Evolutionary conservation across 2,113 vertebrate genomes (phyloP), one percentile per base, ranked within the genome.

Genomic region (Poecile atricapillus): DNA sequence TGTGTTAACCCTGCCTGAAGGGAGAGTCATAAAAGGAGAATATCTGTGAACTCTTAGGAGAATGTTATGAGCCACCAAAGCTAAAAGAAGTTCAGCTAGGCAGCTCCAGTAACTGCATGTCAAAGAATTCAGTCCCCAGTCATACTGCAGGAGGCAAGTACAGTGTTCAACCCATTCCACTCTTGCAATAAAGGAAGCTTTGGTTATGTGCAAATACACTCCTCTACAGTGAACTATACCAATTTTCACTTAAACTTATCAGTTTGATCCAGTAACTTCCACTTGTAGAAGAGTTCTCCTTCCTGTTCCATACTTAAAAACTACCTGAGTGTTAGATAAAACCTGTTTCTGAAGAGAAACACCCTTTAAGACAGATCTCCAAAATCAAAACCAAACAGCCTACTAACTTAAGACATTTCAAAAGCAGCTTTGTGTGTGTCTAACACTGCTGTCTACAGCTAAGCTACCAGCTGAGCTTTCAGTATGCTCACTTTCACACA

Each of bases 1-100:
- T 99, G 99, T 28, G 99, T 98, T 53, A 99, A 96, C 83, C 98
- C 97, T 12, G 98, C 98, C 99, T 99, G 96, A 60, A 88, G 71
- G 86, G 53, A 90, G 50, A 94, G 30, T 28, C 2, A 0, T 9
- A 27, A 27, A 43, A 2, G 10, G 21, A 35, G 41, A 87, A 4
- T 14, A 85, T 67, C 50, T 59, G 9, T 37, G 15, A 83, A 16
- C 43, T 43, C 52, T 44, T 4, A 14, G 1, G 59, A 47, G 24
- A 37, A 82, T 22, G 8, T 35, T 52, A 46, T 6, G 22, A 35
- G 67, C 39, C 47, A 83, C 39, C 5, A 68, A 37, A 65, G 55
- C 31, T 15, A 30, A 33, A 13, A 49, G 52, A 64, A 5, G 39
- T 23, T 44, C 69, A 86, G 31, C 35, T 59, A 39, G 46, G 43